phyloP scores from a whole-genome alignment of 2,797 vertebrate genomes.

The Pteropus rufus region DNA sequence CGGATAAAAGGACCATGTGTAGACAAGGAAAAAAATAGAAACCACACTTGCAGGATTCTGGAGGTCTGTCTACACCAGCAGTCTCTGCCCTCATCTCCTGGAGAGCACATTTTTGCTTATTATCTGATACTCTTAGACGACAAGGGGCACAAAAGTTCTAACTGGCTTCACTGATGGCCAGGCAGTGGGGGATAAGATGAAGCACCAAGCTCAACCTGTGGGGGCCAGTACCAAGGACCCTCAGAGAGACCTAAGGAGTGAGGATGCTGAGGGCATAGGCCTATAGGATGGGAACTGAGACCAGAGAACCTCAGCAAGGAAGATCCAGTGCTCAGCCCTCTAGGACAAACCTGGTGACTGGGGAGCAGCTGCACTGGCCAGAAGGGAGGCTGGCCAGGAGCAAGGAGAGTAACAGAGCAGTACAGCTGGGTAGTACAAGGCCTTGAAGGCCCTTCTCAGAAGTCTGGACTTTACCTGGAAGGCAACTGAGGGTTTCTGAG shows the following conservation, averaged over 20 bases:
- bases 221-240: too few relatives aligned
- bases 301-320: neutral
- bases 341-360: neutral
- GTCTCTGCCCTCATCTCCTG: neutral
- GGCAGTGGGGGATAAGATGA: neutral
- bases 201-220: neutral
- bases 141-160: neutral
- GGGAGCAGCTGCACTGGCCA: neutral
- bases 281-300: neutral
- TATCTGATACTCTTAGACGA: too few relatives aligned
- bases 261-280: neutral
- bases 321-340: neutral
- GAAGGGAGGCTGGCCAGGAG: neutral
- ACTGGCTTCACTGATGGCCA: neutral
- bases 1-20: rapidly evolving
- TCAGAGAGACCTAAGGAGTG: neutral
- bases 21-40: neutral
- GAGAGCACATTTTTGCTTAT: neutral
- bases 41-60: neutral
- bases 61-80: neutral
- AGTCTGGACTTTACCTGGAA: neutral
- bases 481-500: neutral
- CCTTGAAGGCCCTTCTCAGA: neutral
- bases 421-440: neutral
- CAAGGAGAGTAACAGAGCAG: neutral